Evolutionary conservation across 2,888 invertebrate species (phyloP).

Genomic region (Scaptomyza caliginosa): DNA sequence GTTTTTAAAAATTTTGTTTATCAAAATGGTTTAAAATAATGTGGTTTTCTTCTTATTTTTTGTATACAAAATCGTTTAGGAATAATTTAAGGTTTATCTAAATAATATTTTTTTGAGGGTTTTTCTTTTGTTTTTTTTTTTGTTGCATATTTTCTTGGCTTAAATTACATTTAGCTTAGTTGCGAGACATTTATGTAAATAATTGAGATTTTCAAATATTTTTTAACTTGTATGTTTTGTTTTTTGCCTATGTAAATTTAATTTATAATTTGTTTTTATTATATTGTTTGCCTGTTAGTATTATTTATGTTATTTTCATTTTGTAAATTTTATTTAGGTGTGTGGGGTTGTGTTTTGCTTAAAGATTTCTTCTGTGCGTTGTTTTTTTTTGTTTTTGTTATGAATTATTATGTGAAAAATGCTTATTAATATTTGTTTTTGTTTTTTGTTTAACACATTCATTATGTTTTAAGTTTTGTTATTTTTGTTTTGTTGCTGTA

Average conservation of each 20-base stretch:
- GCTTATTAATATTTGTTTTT: slow-evolving; percentile 11
- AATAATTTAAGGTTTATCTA: slow-evolving; percentile 59
- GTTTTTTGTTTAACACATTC: slow-evolving; percentile 48
- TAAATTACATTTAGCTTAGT: slow-evolving; percentile 73
- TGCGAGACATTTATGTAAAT: slow-evolving; percentile 80
- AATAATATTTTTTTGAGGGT: slow-evolving; percentile 48
- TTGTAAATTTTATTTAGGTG: slow-evolving; percentile 74
- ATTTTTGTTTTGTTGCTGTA: slow-evolving; percentile 20
- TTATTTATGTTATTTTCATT: slow-evolving; percentile 31
- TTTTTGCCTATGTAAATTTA: slow-evolving; percentile 74
- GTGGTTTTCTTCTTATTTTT: slow-evolving; percentile 8
- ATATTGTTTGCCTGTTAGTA: slow-evolving; percentile 26
- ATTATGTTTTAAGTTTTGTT: slow-evolving; percentile 36
- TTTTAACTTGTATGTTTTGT: slow-evolving; percentile 18
- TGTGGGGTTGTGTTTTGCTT: slow-evolving; percentile 49
- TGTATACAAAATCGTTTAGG: slow-evolving; percentile 45
- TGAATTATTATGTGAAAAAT: slow-evolving; percentile 45
- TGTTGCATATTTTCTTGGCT: slow-evolving; percentile 56
- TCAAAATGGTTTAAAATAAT: slow-evolving; percentile 46
- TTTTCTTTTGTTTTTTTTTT: slow-evolving; percentile 16
- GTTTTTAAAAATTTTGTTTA: slow-evolving; percentile 18
- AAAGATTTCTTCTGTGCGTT: slow-evolving; percentile 62
- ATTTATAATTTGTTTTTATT: slow-evolving; percentile 54
- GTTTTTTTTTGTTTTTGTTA: slow-evolving; percentile 31
- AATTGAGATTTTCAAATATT: slow-evolving; percentile 76